A percentile compares a stretch with the other conserved stretches of the same genome.
Conservation (phyloP, 1,140 invertebrate genomes). For the Tetragnatha versicolor region DNA sequence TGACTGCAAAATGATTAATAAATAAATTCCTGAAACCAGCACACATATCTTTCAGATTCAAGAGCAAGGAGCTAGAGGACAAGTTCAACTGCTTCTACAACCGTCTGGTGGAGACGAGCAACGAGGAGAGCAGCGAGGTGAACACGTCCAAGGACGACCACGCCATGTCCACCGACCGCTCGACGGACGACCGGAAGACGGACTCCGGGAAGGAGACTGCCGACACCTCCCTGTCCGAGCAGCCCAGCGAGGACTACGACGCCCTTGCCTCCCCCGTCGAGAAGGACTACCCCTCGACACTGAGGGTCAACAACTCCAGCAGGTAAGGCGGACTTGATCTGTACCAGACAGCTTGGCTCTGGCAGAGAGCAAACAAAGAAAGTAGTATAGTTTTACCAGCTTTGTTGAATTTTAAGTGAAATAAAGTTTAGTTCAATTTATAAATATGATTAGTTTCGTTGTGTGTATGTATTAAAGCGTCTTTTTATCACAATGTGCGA, state of each 20-base stretch:
- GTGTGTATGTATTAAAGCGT: too few species aligned
- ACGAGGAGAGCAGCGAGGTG: conserved; percentile 57
- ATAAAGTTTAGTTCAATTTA: too few species aligned
- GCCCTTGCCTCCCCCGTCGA: background rate
- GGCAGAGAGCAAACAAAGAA: too few species aligned
- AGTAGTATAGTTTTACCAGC: too few species aligned
- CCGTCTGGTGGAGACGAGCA: conserved; percentile 57
- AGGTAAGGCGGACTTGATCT: background rate
- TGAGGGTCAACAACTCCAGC: background rate
- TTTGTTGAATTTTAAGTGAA: too few species aligned
- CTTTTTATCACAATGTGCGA: too few species aligned
- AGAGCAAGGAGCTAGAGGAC: conserved; percentile 57
- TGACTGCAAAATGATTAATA: too few species aligned
- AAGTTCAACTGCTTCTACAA: conserved; percentile 59
- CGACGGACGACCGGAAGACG: conserved; percentile 29
- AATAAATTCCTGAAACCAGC: too few species aligned
- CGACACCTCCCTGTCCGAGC: conserved; percentile 34
- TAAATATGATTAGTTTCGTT: too few species aligned
- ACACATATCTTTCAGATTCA: conserved; percentile 52
- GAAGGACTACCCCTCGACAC: background rate
- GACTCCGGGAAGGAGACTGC: conserved; percentile 40
- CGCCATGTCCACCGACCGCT: conserved; percentile 47
- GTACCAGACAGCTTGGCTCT: too few species aligned
- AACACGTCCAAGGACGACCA: conserved; percentile 57
- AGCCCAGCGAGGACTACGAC: conserved; percentile 30